phyloP scores from a whole-genome alignment of 2,113 vertebrate genomes.

The Pyrgilauda ruficollis region DNA sequence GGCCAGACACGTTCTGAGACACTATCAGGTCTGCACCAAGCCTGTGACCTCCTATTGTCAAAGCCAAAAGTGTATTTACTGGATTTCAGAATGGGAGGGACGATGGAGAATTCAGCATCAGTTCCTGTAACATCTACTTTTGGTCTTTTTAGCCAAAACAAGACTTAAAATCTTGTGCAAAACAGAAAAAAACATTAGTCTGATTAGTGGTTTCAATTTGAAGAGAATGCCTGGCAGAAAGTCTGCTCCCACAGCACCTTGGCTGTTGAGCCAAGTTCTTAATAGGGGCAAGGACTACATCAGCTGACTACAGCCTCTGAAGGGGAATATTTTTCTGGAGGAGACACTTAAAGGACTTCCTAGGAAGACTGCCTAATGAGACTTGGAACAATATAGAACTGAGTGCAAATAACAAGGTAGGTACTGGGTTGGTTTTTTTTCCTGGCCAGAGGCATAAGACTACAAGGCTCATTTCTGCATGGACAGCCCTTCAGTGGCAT shows the following conservation, averaged over 20 bases:
- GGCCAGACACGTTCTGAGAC: not conserved
- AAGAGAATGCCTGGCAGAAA: not conserved
- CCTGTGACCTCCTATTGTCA: not conserved
- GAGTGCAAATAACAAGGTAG: not conserved
- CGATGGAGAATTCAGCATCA: not conserved
- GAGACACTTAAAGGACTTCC: not conserved
- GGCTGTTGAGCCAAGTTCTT: not conserved
- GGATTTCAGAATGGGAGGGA: not conserved
- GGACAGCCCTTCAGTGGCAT: not conserved
- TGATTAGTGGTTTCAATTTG: constrained; percentile 11
- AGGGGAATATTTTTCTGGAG: not conserved
- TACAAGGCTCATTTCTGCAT: not conserved
- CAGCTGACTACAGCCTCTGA: not conserved
- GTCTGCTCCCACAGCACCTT: not conserved
- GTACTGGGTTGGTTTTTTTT: not conserved
- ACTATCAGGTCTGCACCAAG: not conserved
- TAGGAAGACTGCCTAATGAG: not conserved
- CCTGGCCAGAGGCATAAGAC: not conserved
- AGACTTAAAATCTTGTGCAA: not conserved
- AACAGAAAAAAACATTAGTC: not conserved
- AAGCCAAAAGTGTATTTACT: not conserved
- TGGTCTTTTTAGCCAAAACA: not conserved
- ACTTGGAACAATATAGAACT: not conserved
- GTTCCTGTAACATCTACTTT: not conserved
- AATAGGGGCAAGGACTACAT: not conserved